These are phyloP conservation scores for Dermatemys mawii DNA, from an alignment of 2,113 vertebrate species.

Conservation along the genomic window DNA sequence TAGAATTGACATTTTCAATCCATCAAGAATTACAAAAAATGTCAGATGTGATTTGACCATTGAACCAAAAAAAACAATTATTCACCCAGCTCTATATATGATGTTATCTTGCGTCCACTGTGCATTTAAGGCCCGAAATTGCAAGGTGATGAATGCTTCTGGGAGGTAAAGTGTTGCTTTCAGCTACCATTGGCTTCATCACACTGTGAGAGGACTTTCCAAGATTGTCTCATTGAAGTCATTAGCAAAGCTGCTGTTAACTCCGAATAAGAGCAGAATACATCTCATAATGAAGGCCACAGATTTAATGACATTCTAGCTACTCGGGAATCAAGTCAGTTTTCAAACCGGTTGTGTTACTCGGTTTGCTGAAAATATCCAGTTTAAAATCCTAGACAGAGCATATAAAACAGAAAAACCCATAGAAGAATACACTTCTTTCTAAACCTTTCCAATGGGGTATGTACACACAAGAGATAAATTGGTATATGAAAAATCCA, in stretches of 20 bases:
- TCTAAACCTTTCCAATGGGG: not conserved
- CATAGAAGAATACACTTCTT: not conserved
- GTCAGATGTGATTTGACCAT: not conserved
- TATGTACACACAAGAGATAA: not conserved
- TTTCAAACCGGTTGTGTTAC: not conserved
- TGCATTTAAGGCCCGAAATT: not conserved
- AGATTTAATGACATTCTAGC: not conserved
- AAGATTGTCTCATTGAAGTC: not conserved
- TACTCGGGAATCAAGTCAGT: not conserved
- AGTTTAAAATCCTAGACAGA: not conserved
- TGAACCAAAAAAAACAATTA: not conserved
- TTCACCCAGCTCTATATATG: not conserved
- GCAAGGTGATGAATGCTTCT: not conserved
- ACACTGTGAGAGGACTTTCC: not conserved
- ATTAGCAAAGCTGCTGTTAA: not conserved
- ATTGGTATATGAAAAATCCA: not conserved
- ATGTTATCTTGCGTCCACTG: not conserved
- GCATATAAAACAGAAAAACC: accelerated
- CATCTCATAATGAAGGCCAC: not conserved
- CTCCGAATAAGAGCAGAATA: not conserved
- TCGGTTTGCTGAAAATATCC: not conserved
- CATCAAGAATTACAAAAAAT: not conserved
- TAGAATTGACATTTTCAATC: not conserved
- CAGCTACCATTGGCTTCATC: not conserved
- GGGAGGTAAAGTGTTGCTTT: not conserved